Evolutionary conservation across 2,888 invertebrate species (phyloP).

Genomic region (Chironomus riparius): DNA sequence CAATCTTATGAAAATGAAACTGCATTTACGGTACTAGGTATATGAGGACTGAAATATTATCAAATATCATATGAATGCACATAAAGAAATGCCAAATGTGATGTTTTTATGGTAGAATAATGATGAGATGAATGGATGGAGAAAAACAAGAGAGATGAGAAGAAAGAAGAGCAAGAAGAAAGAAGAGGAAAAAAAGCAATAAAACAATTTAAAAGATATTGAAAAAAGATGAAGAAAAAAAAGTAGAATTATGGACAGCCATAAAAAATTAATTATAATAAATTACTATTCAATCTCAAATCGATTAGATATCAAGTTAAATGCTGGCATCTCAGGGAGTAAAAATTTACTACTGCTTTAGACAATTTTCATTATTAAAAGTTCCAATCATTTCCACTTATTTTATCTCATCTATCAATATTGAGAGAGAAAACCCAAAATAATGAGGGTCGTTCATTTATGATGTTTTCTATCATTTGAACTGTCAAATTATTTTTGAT

Average conservation of each 20-base stretch:
- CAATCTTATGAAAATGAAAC: background rate
- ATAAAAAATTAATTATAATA: slow-evolving; percentile 12
- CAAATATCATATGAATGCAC: background rate
- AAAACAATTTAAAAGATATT: background rate
- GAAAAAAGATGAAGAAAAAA: background rate
- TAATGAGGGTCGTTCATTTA: too few species aligned
- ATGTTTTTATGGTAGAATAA: background rate
- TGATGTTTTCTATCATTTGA: too few species aligned
- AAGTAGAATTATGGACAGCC: background rate
- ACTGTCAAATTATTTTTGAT: too few species aligned
- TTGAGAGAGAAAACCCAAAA: too few species aligned
- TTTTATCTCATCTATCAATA: background rate
- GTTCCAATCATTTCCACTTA: background rate
- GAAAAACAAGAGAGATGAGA: background rate
- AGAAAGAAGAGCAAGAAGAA: background rate
- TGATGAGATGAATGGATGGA: background rate
- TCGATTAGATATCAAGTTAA: slow-evolving; percentile 6
- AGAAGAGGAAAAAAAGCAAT: background rate
- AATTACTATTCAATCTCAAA: slow-evolving; percentile 12
- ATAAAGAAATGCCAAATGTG: background rate
- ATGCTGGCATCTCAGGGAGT: background rate
- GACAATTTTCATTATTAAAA: too few species aligned
- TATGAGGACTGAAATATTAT: too few species aligned
- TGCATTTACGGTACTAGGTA: background rate
- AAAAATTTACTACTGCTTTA: background rate